Base-by-base conservation (phyloP, 2,113 vertebrate genomes). In the Myrmecobius fasciatus region DNA sequence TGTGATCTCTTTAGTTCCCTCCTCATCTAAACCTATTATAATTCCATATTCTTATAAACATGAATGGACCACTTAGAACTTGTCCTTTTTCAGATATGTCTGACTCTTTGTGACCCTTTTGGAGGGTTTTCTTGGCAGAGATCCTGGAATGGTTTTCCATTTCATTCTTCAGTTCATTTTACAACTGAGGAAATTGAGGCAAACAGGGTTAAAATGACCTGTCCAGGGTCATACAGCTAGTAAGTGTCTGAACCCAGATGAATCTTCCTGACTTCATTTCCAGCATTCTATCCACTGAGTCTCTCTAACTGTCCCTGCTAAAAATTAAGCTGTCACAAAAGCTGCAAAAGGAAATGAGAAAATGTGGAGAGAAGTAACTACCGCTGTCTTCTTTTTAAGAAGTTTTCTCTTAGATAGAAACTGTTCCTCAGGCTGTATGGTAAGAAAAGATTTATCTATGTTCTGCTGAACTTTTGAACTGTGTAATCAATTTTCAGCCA, bases 391-490 rank as follows among this genome's bases (percentile, higher is more conserved):
- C 20, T 83, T 94, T 93, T 25, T 56, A 83, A 83, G 67, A 43
- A 83, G 67, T 83, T 43, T 75, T 75, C 67, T n/a, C 36, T 83
- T 43, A 83, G 67, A 83, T 43, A 83, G 67, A 83, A 83, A 83
- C 17, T 83, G 67, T 83, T 83, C 36, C 92, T 46, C 26, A 94
- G 11, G 8, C 6, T 52, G 47, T 28, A 10, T 8, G 25, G 20
- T 54, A 94, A 94, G 43, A n/a, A 91, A 75, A 89, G 43, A 92
- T 92, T 95, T 67, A 49, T 10, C 25, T 94, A 52, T 48, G 20
- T 91, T 9, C 52, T 48, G 24, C 47, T 48, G 31, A 93, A 90
- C 36, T 92, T 96, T 93, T 93, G 89, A 96, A 90, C 51, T 93
- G 91, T 22, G 48, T 56, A 92, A 14, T 95, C 94, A 52, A 53